Conservation (phyloP, 2,797 vertebrate genomes). For the Pangasius djambal region DNA sequence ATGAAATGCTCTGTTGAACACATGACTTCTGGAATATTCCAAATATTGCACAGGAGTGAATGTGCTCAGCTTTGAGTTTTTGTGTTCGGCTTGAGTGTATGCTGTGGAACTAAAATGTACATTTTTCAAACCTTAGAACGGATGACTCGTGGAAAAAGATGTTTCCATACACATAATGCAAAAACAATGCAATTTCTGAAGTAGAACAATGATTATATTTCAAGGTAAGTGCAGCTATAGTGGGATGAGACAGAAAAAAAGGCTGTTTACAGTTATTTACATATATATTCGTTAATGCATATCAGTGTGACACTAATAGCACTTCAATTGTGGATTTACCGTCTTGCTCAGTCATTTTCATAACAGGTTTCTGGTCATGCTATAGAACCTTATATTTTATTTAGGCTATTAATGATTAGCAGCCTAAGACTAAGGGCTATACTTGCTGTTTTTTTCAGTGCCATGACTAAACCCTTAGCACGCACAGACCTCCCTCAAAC, state of each 20-base stretch:
- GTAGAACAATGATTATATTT: background rate
- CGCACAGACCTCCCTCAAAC: conserved; percentile 18
- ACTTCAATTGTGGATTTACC: background rate
- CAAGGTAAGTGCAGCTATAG: background rate
- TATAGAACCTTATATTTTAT: conserved; percentile 1
- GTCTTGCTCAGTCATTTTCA: background rate
- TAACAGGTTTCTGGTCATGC: background rate
- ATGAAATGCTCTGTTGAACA: background rate
- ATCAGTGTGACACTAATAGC: background rate
- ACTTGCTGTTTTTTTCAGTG: background rate
- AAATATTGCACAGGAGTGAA: background rate
- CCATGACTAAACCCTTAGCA: conserved; percentile 20
- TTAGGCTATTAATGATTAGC: conserved; percentile 13
- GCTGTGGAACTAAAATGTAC: background rate
- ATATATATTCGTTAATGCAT: background rate
- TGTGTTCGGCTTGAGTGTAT: background rate
- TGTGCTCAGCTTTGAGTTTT: background rate
- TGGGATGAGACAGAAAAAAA: background rate
- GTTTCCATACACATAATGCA: background rate
- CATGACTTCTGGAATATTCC: background rate
- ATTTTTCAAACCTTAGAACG: background rate
- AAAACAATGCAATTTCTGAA: background rate
- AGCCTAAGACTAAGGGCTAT: background rate
- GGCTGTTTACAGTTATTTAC: background rate
- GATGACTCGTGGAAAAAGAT: background rate